Evolutionary conservation across 2,113 vertebrate species (phyloP), one percentile per base, ranked within the genome.

Genomic region (Cheilinus undulatus): DNA sequence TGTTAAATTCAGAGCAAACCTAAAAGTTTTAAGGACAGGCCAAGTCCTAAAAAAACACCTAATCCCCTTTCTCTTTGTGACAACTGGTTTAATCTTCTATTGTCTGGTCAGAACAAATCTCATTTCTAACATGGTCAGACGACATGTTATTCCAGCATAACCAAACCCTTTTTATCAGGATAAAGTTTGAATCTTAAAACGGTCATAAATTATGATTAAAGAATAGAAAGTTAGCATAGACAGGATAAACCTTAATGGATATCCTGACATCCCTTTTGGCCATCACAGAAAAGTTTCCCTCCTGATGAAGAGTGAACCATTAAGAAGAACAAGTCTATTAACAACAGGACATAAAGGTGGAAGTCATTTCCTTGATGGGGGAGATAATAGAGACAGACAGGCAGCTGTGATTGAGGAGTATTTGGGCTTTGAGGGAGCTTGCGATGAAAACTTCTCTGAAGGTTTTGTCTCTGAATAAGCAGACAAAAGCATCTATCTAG

Each of bases 291-390:
- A 19, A 4, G 42, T 69, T 50, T 69, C 54, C 56, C 51, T 23
- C 13, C 32, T 50, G 54, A n/a, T 32, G 24, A 23, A 70, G 20
- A 34, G 15, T 10, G 17, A 9, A n/a, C 42, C 42, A 51, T 50
- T 70, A 40, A 40, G 2, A 36, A 26, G 4, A 32, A 36, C 24
- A 56, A 20, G 34, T 17, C 15, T 36, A 20, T 48, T 26, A 28
- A 34, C 8, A 36, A 36, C 42, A 48, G 49, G 38, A 43, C 27
- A 15, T 23, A 23, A 23, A 46, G 17, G 43, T 10, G n/a, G 19
- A 38, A 36, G 23, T 58, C 26, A 28, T 51, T 70, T 70, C 19
- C 22, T 57, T 34, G 53, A 57, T 45, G 49, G 23, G 26, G 23
- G 12, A 49, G 15, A 36, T 13, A 63, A 19, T 12, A 17, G 14